phyloP scores from a whole-genome alignment of 2,113 vertebrate species.

The Orcinus orca region DNA sequence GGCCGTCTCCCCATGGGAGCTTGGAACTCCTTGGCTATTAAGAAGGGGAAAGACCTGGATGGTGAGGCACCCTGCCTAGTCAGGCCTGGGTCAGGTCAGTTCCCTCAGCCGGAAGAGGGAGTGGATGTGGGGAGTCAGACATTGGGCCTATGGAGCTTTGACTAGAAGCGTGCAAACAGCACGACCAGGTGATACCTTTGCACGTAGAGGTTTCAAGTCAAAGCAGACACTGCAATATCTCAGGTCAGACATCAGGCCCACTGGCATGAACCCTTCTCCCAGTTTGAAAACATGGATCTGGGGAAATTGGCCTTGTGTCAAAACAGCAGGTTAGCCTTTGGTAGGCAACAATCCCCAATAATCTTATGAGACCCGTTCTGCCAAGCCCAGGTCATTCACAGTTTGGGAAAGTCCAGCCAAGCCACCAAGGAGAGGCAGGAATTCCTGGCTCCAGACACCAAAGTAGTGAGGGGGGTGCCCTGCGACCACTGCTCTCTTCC shows the following conservation, averaged over 20 bases:
- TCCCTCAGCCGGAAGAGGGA: background rate
- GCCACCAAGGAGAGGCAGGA: background rate
- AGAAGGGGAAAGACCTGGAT: slow-evolving; percentile 19
- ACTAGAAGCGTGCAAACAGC: background rate
- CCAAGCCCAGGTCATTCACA: background rate
- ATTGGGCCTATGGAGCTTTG: background rate
- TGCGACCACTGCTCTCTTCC: background rate
- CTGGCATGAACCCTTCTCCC: background rate
- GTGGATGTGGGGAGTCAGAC: background rate
- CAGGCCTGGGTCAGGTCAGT: background rate
- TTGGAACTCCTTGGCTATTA: background rate
- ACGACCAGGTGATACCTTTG: background rate
- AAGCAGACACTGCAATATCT: background rate
- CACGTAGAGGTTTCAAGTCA: background rate
- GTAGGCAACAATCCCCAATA: background rate
- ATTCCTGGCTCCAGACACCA: background rate
- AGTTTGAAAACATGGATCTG: background rate
- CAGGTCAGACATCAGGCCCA: background rate
- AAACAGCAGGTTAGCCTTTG: background rate
- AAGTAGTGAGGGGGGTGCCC: background rate
- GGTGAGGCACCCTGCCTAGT: background rate
- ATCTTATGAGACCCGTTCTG: background rate
- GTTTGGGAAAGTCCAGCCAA: background rate
- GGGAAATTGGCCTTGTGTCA: background rate
- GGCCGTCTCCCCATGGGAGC: background rate